phyloP scores from a whole-genome alignment of 2,888 invertebrate species.

The Hirtodrosophila alboralis region DNA sequence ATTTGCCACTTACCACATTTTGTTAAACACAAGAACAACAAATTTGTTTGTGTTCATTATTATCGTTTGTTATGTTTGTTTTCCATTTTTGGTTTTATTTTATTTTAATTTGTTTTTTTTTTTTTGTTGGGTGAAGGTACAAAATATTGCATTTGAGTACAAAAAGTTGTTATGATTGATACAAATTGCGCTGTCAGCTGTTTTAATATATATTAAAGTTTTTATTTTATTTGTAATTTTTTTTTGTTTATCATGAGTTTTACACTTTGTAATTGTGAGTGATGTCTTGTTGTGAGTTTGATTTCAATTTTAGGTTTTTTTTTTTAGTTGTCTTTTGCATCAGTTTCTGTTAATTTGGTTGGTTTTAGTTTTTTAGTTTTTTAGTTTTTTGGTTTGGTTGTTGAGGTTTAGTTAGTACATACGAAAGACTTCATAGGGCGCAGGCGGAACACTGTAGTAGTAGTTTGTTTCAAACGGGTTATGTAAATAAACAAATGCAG shows the following conservation, averaged over 20 bases:
- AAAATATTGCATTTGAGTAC: conserved; percentile 59
- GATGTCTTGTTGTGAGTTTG: conserved; percentile 47
- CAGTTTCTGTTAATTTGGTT: conserved; percentile 49
- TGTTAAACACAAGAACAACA: conserved; percentile 56
- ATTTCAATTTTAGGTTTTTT: conserved; percentile 35
- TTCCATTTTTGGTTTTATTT: conserved; percentile 19
- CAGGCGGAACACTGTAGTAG: conserved; percentile 82
- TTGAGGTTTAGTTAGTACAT: conserved; percentile 81
- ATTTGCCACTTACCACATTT: conserved; percentile 76
- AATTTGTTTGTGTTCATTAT: conserved; percentile 27
- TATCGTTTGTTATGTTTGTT: conserved; percentile 17
- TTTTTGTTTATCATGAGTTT: conserved; percentile 52
- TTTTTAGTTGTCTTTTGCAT: conserved; percentile 35
- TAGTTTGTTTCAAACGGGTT: conserved; percentile 73
- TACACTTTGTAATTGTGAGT: conserved; percentile 57
- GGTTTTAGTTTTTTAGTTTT: conserved; percentile 25
- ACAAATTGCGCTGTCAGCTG: conserved; percentile 36
- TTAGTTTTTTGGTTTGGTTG: conserved; percentile 31
- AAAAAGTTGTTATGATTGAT: conserved; percentile 58
- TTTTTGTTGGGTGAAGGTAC: conserved; percentile 29
- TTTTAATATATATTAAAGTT: conserved; percentile 39
- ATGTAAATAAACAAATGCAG: conserved; percentile 79
- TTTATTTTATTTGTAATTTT: conserved; percentile 50
- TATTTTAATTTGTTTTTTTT: conserved; percentile 2
- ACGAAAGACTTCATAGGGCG: conserved; percentile 85